These are phyloP conservation scores for Pandion haliaetus DNA, from an alignment of 2,113 vertebrate genomes.

Conservation along the genomic window DNA sequence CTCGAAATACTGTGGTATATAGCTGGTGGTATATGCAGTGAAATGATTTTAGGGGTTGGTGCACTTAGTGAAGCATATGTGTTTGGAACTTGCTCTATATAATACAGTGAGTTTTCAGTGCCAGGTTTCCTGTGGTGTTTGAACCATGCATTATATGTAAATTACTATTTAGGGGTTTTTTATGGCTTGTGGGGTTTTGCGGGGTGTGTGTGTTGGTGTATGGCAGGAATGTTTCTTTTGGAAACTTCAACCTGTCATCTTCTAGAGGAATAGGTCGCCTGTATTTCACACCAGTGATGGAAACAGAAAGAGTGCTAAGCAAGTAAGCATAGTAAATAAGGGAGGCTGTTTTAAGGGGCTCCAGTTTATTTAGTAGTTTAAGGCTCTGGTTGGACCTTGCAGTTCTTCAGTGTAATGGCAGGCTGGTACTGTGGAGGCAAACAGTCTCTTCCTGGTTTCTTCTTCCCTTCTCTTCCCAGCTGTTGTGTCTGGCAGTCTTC, in stretches of 20 bases:
- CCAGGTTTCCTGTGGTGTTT: not conserved
- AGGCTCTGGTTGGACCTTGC: not conserved
- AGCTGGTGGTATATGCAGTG: not conserved
- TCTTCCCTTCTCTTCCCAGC: not conserved
- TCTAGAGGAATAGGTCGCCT: not conserved
- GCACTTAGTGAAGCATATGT: not conserved
- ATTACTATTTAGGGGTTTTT: not conserved
- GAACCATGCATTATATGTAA: not conserved
- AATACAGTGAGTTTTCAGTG: not conserved
- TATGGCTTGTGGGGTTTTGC: not conserved
- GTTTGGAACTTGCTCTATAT: not conserved
- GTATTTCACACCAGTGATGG: not conserved
- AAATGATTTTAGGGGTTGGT: not conserved
- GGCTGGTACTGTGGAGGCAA: not conserved
- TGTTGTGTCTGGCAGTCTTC: not conserved
- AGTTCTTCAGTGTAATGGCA: not conserved
- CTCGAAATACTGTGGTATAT: not conserved
- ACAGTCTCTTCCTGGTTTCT: not conserved
- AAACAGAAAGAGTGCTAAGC: not conserved
- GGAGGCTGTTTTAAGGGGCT: not conserved
- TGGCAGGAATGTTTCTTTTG: not conserved
- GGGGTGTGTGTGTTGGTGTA: not conserved
- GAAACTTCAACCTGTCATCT: not conserved
- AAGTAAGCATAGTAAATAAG: not conserved
- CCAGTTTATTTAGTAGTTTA: not conserved